Evolutionary conservation across 2,888 invertebrate genomes (phyloP), one percentile per base, ranked within the genome.

Genomic region (Macrosiphum euphorbiae): DNA sequence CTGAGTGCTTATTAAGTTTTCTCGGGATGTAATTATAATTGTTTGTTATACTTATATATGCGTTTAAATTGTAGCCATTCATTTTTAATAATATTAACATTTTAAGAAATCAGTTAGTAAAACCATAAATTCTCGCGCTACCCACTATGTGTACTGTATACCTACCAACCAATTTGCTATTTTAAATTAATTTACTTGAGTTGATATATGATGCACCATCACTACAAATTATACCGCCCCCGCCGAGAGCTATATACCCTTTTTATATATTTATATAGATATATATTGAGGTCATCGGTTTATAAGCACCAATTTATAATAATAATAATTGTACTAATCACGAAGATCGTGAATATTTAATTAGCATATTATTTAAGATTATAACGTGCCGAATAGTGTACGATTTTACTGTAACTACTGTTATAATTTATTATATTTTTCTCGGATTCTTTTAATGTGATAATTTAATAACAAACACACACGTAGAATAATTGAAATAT

Each of bases 401-500:
- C 8, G 20, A 78, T 78, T 35, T 78, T 8, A 35, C 35, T 35
- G 20, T 78, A 78, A 78, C 8, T 35, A 78, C 35, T 20, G 35
- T 78, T 78, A 78, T 78, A 78, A 35, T 78, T 78, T 78, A 78
- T 78, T 35, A 78, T 78, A 35, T 78, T 78, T 35, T 78, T 35
- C 78, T 35, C 20, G 8, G 35, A 35, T 35, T 78, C 35, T 7
- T 78, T 35, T 78, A 20, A 78, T 78, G 78, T 78, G 78, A 78
- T 78, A 11, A 58, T 58, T 58, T 58, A 58, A 78, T 35, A 78
- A 78, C 35, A 78, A 78, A 78, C 20, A 44, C 85, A 85, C 44
- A 44, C 26, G 5, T 85, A 44, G 44, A 85, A 87, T 87, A 50
- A 87, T 87, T 47, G 86, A 47, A 87, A 87, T 87, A 87, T 47